Evolutionary conservation across 2,113 vertebrate species (phyloP).

Genomic region (Raphicerus campestris): DNA sequence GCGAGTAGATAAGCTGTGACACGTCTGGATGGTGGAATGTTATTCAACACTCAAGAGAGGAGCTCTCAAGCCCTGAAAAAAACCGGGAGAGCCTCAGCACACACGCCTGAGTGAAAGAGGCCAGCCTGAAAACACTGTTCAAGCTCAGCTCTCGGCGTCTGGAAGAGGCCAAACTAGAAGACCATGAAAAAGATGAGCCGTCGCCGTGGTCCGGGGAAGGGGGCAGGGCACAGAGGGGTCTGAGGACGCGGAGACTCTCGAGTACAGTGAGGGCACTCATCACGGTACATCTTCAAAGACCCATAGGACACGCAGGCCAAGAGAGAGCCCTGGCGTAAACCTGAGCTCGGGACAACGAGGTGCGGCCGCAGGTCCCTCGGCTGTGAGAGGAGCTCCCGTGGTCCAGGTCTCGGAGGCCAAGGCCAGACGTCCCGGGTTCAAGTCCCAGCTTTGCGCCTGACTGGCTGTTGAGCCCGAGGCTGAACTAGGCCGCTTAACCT

Average conservation of each 20-base stretch:
- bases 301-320: rapidly evolving
- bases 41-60: not conserved
- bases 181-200: rapidly evolving
- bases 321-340: rapidly evolving
- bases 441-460: not conserved
- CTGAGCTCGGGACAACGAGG: rapidly evolving
- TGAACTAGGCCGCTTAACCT: not conserved
- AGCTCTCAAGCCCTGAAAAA: not conserved
- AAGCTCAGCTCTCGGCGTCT: rapidly evolving
- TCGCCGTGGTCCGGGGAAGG: rapidly evolving
- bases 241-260: not conserved
- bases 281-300: rapidly evolving
- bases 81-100: rapidly evolving
- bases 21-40: not conserved
- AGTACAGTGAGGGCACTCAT: rapidly evolving
- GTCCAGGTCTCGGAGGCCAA: not conserved
- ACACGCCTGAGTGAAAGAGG: not conserved
- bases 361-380: rapidly evolving
- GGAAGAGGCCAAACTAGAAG: not conserved
- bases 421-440: not conserved
- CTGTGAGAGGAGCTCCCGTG: rapidly evolving
- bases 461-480: not conserved
- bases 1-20: rapidly evolving
- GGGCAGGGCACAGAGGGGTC: not conserved
- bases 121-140: not conserved